phyloP scores from a whole-genome alignment of 2,888 invertebrate species.

The Oeneis ivallda region DNA sequence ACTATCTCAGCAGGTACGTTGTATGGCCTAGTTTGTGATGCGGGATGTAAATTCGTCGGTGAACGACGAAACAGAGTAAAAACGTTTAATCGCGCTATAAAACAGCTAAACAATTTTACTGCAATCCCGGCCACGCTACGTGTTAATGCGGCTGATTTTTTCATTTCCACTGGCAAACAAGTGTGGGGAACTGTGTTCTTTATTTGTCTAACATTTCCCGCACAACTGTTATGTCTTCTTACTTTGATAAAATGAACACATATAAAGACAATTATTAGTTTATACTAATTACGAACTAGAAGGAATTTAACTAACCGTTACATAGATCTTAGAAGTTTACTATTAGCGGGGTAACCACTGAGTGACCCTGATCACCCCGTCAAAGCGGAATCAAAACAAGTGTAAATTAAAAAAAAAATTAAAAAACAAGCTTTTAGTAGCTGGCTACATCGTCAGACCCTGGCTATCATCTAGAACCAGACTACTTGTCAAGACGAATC shows the following conservation, averaged over 20 bases:
- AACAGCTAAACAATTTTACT: constrained; percentile 66
- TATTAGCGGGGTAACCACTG: too few relatives aligned
- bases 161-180: constrained; percentile 52
- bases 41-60: constrained; percentile 1
- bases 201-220: constrained; percentile 10
- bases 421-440: too few relatives aligned
- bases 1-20: not conserved
- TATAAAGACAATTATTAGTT: not conserved
- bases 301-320: too few relatives aligned
- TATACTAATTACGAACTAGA: not conserved
- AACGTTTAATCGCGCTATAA: constrained; percentile 57
- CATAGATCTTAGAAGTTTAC: too few relatives aligned
- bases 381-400: too few relatives aligned
- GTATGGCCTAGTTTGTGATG: not conserved
- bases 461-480: too few relatives aligned
- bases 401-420: too few relatives aligned
- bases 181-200: not conserved
- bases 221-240: constrained; percentile 2
- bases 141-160: constrained; percentile 67
- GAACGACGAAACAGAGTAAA: constrained; percentile 46
- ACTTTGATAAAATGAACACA: not conserved
- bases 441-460: too few relatives aligned
- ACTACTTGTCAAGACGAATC: too few relatives aligned
- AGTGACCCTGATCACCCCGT: too few relatives aligned
- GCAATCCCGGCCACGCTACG: constrained; percentile 61